Base-by-base conservation (phyloP, 2,888 invertebrate species). In the Polydrusus cervinus region DNA sequence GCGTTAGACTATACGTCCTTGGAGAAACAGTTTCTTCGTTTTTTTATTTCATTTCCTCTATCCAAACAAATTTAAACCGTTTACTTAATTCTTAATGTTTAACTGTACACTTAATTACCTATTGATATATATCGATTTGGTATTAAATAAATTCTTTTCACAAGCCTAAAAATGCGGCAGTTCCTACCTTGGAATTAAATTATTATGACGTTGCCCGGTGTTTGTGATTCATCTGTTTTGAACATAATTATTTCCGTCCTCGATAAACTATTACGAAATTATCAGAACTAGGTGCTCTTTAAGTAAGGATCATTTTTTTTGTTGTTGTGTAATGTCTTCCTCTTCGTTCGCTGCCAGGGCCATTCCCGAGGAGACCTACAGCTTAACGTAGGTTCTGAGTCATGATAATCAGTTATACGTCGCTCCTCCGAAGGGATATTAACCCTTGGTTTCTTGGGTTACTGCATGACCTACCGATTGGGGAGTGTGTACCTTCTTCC, bases 61-160 rank as follows among this genome's bases (percentile, higher is more conserved):
- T 53, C 34, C n/a, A 38, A 60, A 60, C 38, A 60, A 60, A 53
- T 8, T 53, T 53, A 25, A 53, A 60, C 57, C 11, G 40, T 60
- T 60, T 60, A 60, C 14, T 38, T 60, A 60, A 55, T 55, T 55
- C 11, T 11, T 13, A 25, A 25, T 38, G 38, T 38, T 38, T 60
- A n/a, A 38, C 34, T 60, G 57, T 38, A 16, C 30, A 60, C 11
- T 16, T 38, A 60, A 60, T 60, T 60, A 11, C 3, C 38, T 18
- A 60, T 38, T 38, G 57, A 38, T 34, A 14, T 34, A 38, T 34
- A 14, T 34, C 57, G 34, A 57, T 57, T 38, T 34, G 13, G n/a
- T 38, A 34, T 38, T 16, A 34, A 16, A 34, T 60, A 34, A 11
- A 38, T 38, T 57, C 38, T 7, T n/a, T n/a, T n/a, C 1, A 10